Percentiles rank a stretch among this genome's conserved stretches.
These are phyloP conservation scores for Sinopyrophorus schimmeli DNA, from an alignment of 2,888 invertebrate species.

Conservation along the genomic window DNA sequence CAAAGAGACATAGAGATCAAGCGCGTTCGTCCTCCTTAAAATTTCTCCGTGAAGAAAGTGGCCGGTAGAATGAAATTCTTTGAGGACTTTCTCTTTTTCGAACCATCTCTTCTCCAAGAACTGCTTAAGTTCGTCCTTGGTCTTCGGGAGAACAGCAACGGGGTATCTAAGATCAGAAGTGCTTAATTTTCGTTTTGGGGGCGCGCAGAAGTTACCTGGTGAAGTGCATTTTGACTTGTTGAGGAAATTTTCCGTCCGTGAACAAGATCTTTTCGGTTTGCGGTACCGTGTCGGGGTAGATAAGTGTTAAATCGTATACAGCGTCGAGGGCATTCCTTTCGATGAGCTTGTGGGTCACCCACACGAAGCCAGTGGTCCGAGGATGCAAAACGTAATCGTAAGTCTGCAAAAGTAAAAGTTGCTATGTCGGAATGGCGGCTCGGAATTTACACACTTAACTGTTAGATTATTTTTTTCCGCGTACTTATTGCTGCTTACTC, in stretches of 20 bases:
- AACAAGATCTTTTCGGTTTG: slow-evolving; percentile 75
- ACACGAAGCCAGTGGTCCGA: slow-evolving; percentile 79
- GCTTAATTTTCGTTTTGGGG: no score
- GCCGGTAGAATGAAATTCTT: slow-evolving; percentile 63
- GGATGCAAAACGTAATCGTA: slow-evolving; percentile 85
- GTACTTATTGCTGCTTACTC: slow-evolving; percentile 69
- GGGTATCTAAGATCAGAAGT: no score
- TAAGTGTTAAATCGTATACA: slow-evolving; percentile 86
- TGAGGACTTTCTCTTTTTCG: slow-evolving; percentile 66
- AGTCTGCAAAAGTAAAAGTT: no score
- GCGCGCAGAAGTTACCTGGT: slow-evolving; percentile 60
- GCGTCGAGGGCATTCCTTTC: slow-evolving; percentile 68
- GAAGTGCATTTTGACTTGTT: slow-evolving; percentile 76
- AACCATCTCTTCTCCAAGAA: slow-evolving; percentile 71
- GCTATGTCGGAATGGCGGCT: no score
- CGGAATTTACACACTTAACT: no score
- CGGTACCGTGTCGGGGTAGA: slow-evolving; percentile 75
- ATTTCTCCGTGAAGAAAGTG: slow-evolving; percentile 50
- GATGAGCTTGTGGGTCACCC: slow-evolving; percentile 61
- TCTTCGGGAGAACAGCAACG: slow-evolving; percentile 61
- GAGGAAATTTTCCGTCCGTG: slow-evolving; percentile 68
- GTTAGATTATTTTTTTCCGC: slow-evolving; percentile 67
- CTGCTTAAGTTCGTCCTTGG: slow-evolving; percentile 60
- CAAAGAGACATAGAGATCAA: slow-evolving; percentile 60
- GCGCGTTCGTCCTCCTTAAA: slow-evolving; percentile 45